Conservation (phyloP, 1,140 invertebrate genomes). For the Cydia fagiglandana region DNA sequence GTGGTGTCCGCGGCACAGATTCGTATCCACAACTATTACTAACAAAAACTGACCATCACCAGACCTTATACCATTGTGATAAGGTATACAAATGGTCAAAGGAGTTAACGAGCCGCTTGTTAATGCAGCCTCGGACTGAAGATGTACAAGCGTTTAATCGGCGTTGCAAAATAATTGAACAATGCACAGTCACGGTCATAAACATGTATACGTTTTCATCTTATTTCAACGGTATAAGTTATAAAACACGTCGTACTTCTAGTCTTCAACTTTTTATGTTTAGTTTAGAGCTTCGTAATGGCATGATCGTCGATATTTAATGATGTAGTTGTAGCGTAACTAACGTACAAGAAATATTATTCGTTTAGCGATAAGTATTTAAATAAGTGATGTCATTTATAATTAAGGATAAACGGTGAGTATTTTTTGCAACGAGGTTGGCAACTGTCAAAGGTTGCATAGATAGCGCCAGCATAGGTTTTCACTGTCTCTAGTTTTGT, state of each 20-base stretch:
- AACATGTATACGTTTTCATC: background rate
- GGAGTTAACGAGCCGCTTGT: conserved; percentile 22
- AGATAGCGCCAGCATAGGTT: no score
- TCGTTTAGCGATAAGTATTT: background rate
- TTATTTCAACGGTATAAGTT: background rate
- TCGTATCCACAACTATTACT: background rate
- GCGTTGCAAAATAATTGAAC: background rate
- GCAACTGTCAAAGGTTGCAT: no score
- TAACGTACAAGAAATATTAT: background rate
- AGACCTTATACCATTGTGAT: background rate
- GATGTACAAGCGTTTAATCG: conserved; percentile 18
- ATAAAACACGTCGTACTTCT: background rate
- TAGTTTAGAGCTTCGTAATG: background rate
- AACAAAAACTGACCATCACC: background rate
- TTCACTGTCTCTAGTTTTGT: no score
- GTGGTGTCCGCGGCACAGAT: conserved; percentile 17
- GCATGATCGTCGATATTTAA: background rate
- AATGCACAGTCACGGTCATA: background rate
- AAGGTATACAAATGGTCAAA: background rate
- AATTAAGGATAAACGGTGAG: background rate
- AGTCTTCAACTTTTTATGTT: no score
- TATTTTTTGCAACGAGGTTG: no score
- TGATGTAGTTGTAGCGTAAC: background rate
- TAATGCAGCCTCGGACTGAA: conserved; percentile 18
- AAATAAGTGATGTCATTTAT: background rate